Base-by-base conservation (phyloP, 2,888 invertebrate genomes). In the Diarsia brunnea region DNA sequence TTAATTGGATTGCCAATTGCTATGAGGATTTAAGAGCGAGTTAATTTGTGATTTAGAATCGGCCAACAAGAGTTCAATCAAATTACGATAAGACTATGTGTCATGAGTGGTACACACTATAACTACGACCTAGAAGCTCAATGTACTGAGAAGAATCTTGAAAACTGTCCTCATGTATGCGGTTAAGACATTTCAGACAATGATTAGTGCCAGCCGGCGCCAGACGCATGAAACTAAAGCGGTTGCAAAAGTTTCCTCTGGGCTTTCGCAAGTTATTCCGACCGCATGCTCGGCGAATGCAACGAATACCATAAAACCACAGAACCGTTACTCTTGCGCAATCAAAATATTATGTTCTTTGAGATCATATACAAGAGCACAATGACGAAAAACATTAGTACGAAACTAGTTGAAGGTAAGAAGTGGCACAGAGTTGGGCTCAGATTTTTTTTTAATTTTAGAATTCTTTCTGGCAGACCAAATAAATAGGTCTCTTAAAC, bases 161-260 rank as follows among this genome's bases (percentile, higher is more conserved):
- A 78, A 84, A 81, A 78, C n/a, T 69, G 61, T 63, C 58, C 12
- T 61, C 45, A 72, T 61, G 60, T 66, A 64, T 45, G 58, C 24
- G 58, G 71, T 77, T 64, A 75, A 84, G 78, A 79, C 70, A 87
- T 82, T 85, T 86, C 82, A 75, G 75, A 78, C 84, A 80, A 86
- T 87, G 88, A 88, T 88, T 84, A 86, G 79, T 85, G 78, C 73
- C 73, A 79, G 73, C 21, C 73, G 79, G 79, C 85, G 82, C 73
- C 70, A 84, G 71, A 75, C 67, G 79, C 75, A 78, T 74, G 83
- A 85, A 89, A 90, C 89, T 88, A 87, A 89, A 89, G 79, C 89
- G 89, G 86, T 93, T 93, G 87, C 92, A 88, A 92, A 92, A 94
- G 87, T 90, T 89, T 90, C 88, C 86, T 88, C 86, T 78, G 85